phyloP scores from a whole-genome alignment of 2,797 vertebrate genomes.

The Fistularia commersonii region DNA sequence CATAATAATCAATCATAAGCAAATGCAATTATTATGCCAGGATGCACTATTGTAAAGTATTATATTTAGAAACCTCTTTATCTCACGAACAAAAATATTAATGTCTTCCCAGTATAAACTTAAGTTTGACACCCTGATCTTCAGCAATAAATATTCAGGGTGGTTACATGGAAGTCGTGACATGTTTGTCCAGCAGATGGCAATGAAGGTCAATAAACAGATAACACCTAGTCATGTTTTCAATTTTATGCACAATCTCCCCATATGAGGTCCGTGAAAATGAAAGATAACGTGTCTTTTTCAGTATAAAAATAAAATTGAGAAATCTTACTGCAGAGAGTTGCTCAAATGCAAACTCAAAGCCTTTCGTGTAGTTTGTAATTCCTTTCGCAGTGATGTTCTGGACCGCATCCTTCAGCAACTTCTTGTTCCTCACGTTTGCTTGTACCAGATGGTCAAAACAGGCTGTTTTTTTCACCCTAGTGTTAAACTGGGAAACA shows the following conservation, averaged over 20 bases:
- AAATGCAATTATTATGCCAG: no score
- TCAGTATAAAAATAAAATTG: not conserved
- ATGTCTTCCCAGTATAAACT: not conserved
- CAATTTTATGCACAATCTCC: not conserved
- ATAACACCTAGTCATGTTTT: not conserved
- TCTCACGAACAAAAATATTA: no score
- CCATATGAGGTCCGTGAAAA: not conserved
- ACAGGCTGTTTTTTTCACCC: constrained; percentile 92
- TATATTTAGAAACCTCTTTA: no score
- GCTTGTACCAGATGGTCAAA: constrained; percentile 97
- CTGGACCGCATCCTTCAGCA: constrained; percentile 93
- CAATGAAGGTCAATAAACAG: constrained; percentile 47
- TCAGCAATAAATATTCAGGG: not conserved
- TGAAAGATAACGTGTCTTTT: not conserved
- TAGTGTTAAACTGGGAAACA: constrained; percentile 88
- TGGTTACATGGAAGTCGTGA: constrained; percentile 3
- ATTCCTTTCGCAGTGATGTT: constrained; percentile 97
- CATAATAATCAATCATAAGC: no score
- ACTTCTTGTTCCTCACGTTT: constrained; percentile 98
- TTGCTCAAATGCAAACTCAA: constrained; percentile 96
- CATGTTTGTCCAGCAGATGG: constrained; percentile 67
- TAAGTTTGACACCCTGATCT: not conserved
- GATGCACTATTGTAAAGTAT: no score
- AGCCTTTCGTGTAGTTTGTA: constrained; percentile 97
- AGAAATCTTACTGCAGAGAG: constrained; percentile 83